Conservation (phyloP, 35 echinoderm and acorn worm species). For the Ophioderma brevispina region DNA sequence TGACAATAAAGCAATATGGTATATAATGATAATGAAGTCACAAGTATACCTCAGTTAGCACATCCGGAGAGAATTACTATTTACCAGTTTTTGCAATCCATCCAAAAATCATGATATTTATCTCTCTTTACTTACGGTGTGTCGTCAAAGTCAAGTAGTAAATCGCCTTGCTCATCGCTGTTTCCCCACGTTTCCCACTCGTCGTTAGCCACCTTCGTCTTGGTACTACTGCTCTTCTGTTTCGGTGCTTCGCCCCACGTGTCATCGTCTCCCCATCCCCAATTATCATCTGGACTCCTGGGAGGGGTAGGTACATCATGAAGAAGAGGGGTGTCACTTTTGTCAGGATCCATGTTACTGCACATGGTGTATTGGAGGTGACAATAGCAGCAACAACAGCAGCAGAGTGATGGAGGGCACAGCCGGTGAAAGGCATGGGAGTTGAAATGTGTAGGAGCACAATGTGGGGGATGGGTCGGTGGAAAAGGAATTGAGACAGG, state of each 20-base stretch:
- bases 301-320: conserved; percentile 74
- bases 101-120: too few species aligned
- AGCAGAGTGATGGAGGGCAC: neutral
- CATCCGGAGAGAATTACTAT: too few species aligned
- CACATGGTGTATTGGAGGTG: neutral
- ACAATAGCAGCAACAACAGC: neutral
- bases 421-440: neutral
- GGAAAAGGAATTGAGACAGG: neutral
- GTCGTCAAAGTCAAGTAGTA: conserved; percentile 86
- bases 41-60: too few species aligned
- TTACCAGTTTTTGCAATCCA: too few species aligned
- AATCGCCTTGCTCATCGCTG: conserved; percentile 39
- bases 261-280: conserved; percentile 76
- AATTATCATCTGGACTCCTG: conserved; percentile 56
- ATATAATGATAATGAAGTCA: too few species aligned
- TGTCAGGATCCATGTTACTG: conserved; percentile 86
- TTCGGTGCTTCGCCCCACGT: conserved; percentile 36
- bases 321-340: conserved; percentile 94
- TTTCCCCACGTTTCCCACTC: conserved; percentile 81
- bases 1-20: too few species aligned
- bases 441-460: neutral
- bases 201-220: conserved; percentile 34
- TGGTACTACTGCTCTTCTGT: conserved; percentile 18
- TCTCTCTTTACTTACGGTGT: conserved; percentile 38
- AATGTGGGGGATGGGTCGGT: neutral